Conservation (phyloP, 1,140 invertebrate species). For the Euura lappo region DNA sequence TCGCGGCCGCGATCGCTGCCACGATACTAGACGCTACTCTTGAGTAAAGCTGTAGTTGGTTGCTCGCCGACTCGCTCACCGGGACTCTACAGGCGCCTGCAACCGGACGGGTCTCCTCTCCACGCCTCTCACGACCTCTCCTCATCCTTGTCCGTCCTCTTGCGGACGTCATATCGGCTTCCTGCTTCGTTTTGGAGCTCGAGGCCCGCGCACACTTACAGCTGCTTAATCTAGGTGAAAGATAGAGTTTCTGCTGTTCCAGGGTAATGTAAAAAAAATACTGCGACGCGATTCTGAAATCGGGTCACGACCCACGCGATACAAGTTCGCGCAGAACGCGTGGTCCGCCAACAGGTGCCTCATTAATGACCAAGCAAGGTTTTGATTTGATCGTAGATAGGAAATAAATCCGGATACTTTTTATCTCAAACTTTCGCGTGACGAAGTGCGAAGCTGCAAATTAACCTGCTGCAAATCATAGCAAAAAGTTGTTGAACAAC, state of each 20-base stretch:
- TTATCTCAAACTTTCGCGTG: too few relatives aligned
- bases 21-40: conserved; percentile 45
- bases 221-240: too few relatives aligned
- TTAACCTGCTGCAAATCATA: too few relatives aligned
- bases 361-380: neutral
- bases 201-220: neutral
- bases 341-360: neutral
- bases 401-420: too few relatives aligned
- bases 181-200: neutral
- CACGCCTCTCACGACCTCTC: conserved; percentile 26
- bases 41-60: conserved; percentile 31
- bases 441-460: too few relatives aligned
- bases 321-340: neutral
- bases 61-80: conserved; percentile 24
- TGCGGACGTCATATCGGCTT: neutral
- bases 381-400: too few relatives aligned
- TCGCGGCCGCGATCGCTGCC: conserved; percentile 50
- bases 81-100: neutral
- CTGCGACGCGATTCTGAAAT: neutral
- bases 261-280: too few relatives aligned
- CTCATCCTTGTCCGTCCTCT: neutral
- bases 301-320: neutral
- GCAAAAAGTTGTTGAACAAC: too few relatives aligned
- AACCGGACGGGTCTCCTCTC: conserved; percentile 19
- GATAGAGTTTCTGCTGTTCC: too few relatives aligned